A percentile compares a stretch with the other conserved stretches of the same genome.
These are phyloP conservation scores for Anoplopoma fimbria DNA, from an alignment of 2,113 vertebrate species.

Conservation along the genomic window DNA sequence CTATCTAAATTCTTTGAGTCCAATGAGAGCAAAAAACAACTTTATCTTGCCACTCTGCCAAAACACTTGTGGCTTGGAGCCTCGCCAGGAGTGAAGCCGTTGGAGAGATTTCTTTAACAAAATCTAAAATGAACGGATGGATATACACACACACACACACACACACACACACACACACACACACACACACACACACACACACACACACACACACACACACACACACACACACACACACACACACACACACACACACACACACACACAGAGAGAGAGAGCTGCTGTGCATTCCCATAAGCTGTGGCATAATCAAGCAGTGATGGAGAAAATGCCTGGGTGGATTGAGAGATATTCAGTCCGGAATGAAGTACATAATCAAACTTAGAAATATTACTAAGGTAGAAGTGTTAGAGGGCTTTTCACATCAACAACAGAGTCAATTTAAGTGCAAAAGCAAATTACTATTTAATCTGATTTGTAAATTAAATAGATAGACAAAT, in stretches of 20 bases:
- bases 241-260: constrained; percentile 16
- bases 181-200: not conserved
- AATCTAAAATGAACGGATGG: constrained; percentile 5
- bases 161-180: constrained; percentile 10
- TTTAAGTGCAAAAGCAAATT: not conserved
- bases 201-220: constrained; percentile 16
- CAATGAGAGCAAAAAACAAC: constrained; percentile 28
- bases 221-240: constrained; percentile 16
- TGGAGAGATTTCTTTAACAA: constrained; percentile 32
- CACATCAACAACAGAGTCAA: no score
- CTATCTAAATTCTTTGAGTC: constrained; percentile 24
- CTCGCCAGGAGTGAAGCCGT: constrained; percentile 20
- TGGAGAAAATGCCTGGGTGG: not conserved
- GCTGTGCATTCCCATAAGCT: not conserved
- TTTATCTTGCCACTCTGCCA: constrained; percentile 47
- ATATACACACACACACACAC: constrained; percentile 17
- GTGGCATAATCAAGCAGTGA: not conserved
- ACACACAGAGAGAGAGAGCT: constrained; percentile 17
- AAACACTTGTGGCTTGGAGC: constrained; percentile 52
- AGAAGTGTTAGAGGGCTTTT: not conserved
- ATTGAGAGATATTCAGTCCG: constrained; percentile 4
- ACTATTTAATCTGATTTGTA: not conserved
- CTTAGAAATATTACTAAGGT: not conserved
- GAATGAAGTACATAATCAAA: not conserved
- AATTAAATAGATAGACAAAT: not conserved